Evolutionary conservation across 2,113 vertebrate genomes (phyloP), one percentile per base, ranked within the genome.

Genomic region (Lophius piscatorius): DNA sequence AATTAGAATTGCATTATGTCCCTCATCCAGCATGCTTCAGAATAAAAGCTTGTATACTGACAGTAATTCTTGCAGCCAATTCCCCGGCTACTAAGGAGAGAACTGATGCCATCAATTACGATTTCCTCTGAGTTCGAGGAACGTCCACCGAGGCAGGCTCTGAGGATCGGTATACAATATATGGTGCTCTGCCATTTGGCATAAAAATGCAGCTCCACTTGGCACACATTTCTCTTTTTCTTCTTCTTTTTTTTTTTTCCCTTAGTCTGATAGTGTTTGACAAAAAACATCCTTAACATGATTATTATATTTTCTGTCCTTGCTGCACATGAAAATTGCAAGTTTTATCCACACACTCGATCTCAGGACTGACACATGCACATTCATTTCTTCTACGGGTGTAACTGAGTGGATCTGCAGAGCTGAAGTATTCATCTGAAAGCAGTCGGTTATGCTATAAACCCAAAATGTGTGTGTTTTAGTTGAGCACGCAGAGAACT

Each of bases 1-100:
- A 69, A 70, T 78, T 13, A 66, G 42, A 34, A 10, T 72, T 10
- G 22, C 36, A 56, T 75, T 65, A 67, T 71, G 52, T 45, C 39
- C 21, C 36, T 70, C 39, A 23, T 57, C 44, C 48, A 62, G 47
- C 28, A 69, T 42, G 45, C 28, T 39, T 66, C 33, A 26, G 26
- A 55, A 35, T 55, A 51, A 65, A 72, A 9, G n/a, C 28, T 63
- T 24, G 45, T 48, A 22, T 34, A 33, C 28, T 65, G 64, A 70
- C 77, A 56, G 50, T 20, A 40, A 65, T 41, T 45, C 63, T 52
- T 45, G 60, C 35, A 17, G 63, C 46, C 50, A 61, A 44, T 59
- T 64, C 42, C 41, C 61, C 49, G 29, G 34, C 63, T 29, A 22
- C 76, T 36, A 49, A 33, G 12, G 28, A 26, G 36, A 55, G 34